Evolutionary conservation across 2,797 vertebrate species (phyloP).

Genomic region (Agapornis canus): DNA sequence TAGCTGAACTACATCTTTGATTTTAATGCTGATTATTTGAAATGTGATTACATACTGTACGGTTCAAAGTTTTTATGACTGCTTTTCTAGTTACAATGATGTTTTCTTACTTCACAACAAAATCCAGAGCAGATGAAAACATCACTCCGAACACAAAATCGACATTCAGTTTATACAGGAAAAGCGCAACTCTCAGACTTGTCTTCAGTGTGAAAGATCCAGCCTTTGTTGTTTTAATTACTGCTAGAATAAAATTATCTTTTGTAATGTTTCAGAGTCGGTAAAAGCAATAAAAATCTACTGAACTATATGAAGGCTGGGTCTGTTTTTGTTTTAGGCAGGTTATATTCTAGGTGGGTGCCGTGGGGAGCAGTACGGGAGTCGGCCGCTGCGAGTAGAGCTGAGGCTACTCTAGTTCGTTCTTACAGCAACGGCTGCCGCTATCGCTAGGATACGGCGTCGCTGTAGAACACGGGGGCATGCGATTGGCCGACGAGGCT

Average conservation of each 20-base stretch:
- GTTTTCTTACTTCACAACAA: constrained; percentile 72
- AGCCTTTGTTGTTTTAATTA: constrained; percentile 75
- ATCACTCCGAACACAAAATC: constrained; percentile 60
- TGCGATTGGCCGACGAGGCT: background rate
- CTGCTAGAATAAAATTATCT: constrained; percentile 76
- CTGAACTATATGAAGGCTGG: background rate
- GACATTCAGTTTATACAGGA: constrained; percentile 67
- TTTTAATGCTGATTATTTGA: constrained; percentile 72
- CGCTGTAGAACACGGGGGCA: background rate
- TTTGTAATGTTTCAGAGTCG: constrained; percentile 79
- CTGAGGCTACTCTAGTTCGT: background rate
- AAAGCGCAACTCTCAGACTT: constrained; percentile 13
- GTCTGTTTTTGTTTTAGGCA: background rate
- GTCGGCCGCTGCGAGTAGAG: background rate
- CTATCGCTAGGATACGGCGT: background rate
- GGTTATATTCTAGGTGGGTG: background rate
- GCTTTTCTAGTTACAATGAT: constrained; percentile 74
- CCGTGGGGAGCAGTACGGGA: background rate
- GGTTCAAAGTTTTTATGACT: constrained; percentile 76
- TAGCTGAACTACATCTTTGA: constrained; percentile 65
- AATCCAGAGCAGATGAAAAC: constrained; percentile 70
- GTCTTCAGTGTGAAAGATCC: constrained; percentile 72
- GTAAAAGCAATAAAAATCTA: constrained; percentile 83
- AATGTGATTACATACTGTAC: constrained; percentile 59
- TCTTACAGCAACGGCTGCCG: background rate